phyloP scores from a whole-genome alignment of 2,113 vertebrate species.

The Tetrax tetrax region DNA sequence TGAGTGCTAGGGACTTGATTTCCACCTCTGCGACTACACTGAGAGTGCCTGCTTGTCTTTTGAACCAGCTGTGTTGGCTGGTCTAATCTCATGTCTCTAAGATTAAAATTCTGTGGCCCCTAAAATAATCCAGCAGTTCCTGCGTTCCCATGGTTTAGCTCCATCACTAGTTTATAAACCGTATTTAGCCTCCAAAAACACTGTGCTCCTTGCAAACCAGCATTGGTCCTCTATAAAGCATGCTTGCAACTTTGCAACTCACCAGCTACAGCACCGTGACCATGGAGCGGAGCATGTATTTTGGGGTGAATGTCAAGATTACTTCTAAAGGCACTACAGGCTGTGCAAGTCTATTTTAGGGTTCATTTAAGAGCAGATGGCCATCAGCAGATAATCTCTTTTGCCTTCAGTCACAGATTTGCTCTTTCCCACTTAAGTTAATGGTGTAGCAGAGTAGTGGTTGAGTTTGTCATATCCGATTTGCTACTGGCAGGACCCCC shows the following conservation, averaged over 20 bases:
- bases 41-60: neutral
- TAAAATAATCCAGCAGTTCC: conserved; percentile 32
- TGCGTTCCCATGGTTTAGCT: conserved; percentile 4
- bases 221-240: neutral
- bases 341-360: neutral
- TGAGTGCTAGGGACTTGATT: neutral
- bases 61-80: neutral
- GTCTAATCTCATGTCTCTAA: conserved; percentile 16
- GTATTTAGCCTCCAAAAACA: conserved; percentile 25
- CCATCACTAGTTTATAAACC: neutral
- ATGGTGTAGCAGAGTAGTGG: neutral
- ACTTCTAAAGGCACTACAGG: neutral
- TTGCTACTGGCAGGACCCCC: neutral
- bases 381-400: neutral
- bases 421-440: neutral
- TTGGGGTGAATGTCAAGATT: neutral
- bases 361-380: neutral
- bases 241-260: neutral
- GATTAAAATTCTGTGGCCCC: conserved; percentile 22
- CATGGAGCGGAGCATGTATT: neutral
- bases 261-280: neutral
- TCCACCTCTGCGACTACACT: neutral
- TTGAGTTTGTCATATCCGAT: neutral
- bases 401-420: neutral
- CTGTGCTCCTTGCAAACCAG: neutral